phyloP scores from a whole-genome alignment of 2,888 invertebrate genomes.

The Drosophila parthenogenetica region DNA sequence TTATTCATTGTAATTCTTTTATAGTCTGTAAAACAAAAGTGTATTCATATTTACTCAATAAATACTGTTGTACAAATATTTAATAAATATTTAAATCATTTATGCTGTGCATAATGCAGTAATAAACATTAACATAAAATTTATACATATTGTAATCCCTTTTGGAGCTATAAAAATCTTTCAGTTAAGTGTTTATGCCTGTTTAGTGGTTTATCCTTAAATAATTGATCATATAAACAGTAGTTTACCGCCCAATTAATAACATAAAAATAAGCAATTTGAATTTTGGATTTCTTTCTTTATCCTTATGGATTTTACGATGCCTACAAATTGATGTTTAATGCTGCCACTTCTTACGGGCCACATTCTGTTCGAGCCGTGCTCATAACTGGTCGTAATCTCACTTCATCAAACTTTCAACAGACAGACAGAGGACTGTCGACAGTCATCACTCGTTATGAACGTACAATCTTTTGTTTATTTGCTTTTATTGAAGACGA shows the following conservation, averaged over 20 bases:
- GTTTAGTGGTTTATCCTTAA: constrained; percentile 15
- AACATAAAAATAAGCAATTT: constrained; percentile 42
- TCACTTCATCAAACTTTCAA: constrained; percentile 78
- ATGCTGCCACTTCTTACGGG: constrained; percentile 40
- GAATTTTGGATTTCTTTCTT: constrained; percentile 23
- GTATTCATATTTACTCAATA: too few relatives aligned
- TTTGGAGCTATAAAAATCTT: too few relatives aligned
- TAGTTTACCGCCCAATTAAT: constrained; percentile 47
- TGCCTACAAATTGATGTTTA: constrained; percentile 68
- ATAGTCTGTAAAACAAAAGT: too few relatives aligned
- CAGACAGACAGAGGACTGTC: constrained; percentile 15
- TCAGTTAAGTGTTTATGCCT: too few relatives aligned
- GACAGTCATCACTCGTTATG: background rate
- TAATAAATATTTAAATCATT: too few relatives aligned
- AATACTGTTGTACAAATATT: too few relatives aligned
- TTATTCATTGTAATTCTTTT: too few relatives aligned
- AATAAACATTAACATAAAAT: background rate
- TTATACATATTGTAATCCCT: background rate
- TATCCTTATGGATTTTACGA: constrained; percentile 40
- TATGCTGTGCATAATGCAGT: too few relatives aligned
- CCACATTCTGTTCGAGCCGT: constrained; percentile 4
- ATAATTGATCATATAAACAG: constrained; percentile 38
- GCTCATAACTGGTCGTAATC: constrained; percentile 46
- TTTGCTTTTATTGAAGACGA: constrained; percentile 30
- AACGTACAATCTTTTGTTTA: constrained; percentile 62